Evolutionary conservation across 2,888 invertebrate genomes (phyloP).

Genomic region (Polyommatus iphigenia): DNA sequence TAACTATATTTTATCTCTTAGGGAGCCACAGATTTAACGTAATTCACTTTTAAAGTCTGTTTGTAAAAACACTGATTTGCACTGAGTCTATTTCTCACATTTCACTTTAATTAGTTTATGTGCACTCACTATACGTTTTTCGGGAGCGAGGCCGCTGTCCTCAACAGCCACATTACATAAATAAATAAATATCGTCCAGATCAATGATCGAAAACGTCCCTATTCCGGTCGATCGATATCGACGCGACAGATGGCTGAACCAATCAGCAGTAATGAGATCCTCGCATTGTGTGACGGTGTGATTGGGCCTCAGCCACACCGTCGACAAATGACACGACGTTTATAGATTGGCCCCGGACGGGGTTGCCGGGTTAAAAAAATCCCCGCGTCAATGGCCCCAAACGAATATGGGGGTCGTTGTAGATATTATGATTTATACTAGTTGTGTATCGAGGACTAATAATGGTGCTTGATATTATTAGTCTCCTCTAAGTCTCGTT

Average conservation of each 20-base stretch:
- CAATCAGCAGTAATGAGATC: slow-evolving; percentile 59
- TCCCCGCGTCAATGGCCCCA: not conserved
- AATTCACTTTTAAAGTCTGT: too few relatives aligned
- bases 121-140: too few relatives aligned
- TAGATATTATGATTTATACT: not conserved
- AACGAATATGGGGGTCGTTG: not conserved
- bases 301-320: slow-evolving; percentile 42
- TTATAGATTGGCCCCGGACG: slow-evolving; percentile 41
- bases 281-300: slow-evolving; percentile 48
- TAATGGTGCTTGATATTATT: not conserved
- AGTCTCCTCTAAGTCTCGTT: too few relatives aligned
- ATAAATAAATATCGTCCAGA: slow-evolving; percentile 8
- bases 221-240: slow-evolving; percentile 51
- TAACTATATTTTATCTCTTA: too few relatives aligned
- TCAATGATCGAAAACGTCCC: slow-evolving; percentile 38
- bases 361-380: slow-evolving; percentile 34
- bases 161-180: not conserved
- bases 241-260: slow-evolving; percentile 63
- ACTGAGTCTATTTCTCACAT: too few relatives aligned
- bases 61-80: too few relatives aligned
- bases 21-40: too few relatives aligned
- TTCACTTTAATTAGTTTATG: too few relatives aligned
- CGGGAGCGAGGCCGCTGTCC: too few relatives aligned
- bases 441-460: not conserved
- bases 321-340: slow-evolving; percentile 49